Conservation (phyloP, 2,113 vertebrate species). For the Oncorhynchus keta region DNA sequence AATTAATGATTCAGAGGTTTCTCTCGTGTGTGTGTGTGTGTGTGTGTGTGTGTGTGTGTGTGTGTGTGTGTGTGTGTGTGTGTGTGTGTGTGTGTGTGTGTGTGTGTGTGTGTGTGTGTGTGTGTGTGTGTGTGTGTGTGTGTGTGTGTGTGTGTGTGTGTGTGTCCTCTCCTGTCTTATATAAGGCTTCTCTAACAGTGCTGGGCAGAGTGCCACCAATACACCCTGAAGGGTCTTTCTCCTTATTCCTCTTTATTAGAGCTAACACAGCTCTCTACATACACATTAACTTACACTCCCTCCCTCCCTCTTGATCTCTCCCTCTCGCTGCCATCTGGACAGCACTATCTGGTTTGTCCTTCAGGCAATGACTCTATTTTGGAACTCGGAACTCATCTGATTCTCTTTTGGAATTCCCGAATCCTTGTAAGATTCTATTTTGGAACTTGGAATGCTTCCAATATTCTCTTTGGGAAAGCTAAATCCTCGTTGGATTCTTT, state of each 20-base stretch:
- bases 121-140: constrained; percentile 5
- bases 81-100: neutral
- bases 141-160: no score
- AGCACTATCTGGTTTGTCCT: no score
- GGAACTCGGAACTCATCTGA: no score
- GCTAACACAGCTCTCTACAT: neutral
- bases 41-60: neutral
- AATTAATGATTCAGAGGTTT: constrained; percentile 11
- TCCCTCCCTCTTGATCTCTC: neutral
- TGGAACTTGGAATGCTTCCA: no score
- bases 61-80: neutral
- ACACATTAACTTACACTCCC: neutral
- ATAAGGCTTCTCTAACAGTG: neutral
- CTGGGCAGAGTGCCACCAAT: constrained; percentile 19
- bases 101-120: neutral
- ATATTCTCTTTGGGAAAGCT: no score
- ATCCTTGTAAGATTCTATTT: no score
- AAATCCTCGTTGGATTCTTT: no score
- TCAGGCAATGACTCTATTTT: no score
- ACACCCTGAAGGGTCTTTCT: neutral
- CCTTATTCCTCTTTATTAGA: neutral
- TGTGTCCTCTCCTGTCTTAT: no score
- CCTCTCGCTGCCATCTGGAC: neutral
- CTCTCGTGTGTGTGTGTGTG: neutral
- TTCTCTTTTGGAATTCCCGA: no score